Evolutionary conservation across 2,113 vertebrate species (phyloP), one percentile per base, ranked within the genome.

Genomic region (Passer domesticus): DNA sequence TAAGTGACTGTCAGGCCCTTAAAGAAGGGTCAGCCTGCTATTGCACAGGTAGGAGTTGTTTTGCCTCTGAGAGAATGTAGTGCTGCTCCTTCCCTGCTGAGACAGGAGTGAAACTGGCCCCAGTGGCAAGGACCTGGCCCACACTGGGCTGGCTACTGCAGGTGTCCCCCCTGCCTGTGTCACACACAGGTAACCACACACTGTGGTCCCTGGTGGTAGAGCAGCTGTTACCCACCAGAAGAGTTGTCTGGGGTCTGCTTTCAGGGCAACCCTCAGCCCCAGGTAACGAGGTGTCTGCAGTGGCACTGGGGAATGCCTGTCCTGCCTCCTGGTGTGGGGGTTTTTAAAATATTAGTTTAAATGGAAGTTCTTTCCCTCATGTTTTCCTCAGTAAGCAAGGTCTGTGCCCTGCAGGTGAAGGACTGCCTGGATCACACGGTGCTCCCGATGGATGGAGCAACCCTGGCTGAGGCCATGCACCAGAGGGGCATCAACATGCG

Each of bases 401-500:
- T 68, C 1, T 33, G 1, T 63, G 3, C 76, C 77, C 47, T 82
- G 17, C 97, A 99, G 99, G 98, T 99, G 53, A 99, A 99, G 92
- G 99, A 99, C 97, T 99, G 99, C 93, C 97, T 99, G 93, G 99
- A 99, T 80, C 99, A 99, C 85, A 98, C 98, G 0, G 98, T 99
- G 93, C 98, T 99, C 83, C 99, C 99, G 0, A 99, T 99, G 99
- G 99, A 99, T 0, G 99, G 99, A 49, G 98, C 98, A 6, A 99
- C 99, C 0, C 94, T 99, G 70, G 98, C 99, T 0, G 99, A 99
- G 96, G 98, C 98, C 74, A 98, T 99, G 97, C 99, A 98, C 96
- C 99, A 99, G 97, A 97, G 99, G 28, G 99, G 99, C 89, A 99
- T 99, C 96, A 99, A 99, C 81, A 96, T 99, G 97, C 99, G 99